Conservation (phyloP, 2,888 invertebrate species). For the Sicus ferrugineus region DNA sequence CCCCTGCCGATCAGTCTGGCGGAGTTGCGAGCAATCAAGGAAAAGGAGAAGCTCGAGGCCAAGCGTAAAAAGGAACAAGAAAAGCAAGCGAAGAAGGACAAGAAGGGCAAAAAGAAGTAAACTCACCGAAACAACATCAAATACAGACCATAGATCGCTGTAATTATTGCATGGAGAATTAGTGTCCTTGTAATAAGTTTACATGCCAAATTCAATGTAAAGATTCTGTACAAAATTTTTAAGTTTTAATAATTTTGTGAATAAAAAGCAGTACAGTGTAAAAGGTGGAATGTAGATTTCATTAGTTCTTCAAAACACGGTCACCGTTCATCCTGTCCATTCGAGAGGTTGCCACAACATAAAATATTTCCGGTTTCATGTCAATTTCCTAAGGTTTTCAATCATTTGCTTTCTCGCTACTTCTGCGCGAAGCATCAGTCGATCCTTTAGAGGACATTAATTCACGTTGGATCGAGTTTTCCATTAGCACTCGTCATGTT, state of each 20-base stretch:
- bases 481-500: constrained; percentile 36
- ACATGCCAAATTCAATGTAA: too few relatives aligned
- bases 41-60: constrained; percentile 31
- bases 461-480: constrained; percentile 38
- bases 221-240: too few relatives aligned
- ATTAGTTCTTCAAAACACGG: too few relatives aligned
- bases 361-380: not conserved
- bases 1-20: constrained; percentile 50
- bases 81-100: constrained; percentile 1
- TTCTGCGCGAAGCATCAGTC: not conserved
- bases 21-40: constrained; percentile 40
- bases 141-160: too few relatives aligned
- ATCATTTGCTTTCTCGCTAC: not conserved
- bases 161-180: too few relatives aligned
- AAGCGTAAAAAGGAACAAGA: constrained; percentile 4
- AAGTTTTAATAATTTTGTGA: too few relatives aligned
- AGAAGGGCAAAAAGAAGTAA: not conserved
- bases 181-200: too few relatives aligned
- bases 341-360: not conserved
- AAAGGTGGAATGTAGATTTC: too few relatives aligned
- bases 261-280: too few relatives aligned
- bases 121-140: too few relatives aligned
- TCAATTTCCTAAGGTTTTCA: not conserved
- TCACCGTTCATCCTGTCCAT: not conserved
- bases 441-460: constrained; percentile 35